These are phyloP conservation scores for Ips typographus DNA, from an alignment of 1,140 invertebrate genomes.

Conservation along the genomic window DNA sequence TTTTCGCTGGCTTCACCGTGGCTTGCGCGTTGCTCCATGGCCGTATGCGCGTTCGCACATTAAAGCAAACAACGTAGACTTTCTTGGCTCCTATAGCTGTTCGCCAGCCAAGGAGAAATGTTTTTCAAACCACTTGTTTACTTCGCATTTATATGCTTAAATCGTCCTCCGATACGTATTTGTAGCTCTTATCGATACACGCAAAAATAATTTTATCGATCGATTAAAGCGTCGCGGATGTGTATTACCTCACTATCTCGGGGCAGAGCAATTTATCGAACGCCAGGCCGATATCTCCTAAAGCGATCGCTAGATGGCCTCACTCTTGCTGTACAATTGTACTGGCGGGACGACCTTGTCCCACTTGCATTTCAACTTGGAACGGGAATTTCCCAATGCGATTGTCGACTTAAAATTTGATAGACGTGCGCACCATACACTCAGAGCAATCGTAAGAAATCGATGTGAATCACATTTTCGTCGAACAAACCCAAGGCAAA, in stretches of 20 bases:
- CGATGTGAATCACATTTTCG: no score
- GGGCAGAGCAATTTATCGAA: slow-evolving; percentile 16
- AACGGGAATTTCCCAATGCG: slow-evolving; percentile 24
- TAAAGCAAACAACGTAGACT: slow-evolving; percentile 46
- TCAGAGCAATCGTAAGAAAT: no score
- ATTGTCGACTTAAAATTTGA: background rate
- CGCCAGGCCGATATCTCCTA: slow-evolving; percentile 10
- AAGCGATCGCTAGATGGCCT: slow-evolving; percentile 30
- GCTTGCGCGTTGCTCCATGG: slow-evolving; percentile 29
- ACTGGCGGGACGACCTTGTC: slow-evolving; percentile 22
- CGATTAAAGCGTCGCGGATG: background rate
- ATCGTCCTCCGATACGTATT: background rate
- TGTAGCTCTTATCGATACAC: no score
- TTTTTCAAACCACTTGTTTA: slow-evolving; percentile 46
- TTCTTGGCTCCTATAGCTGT: slow-evolving; percentile 42
- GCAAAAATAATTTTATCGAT: background rate
- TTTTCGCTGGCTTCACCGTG: slow-evolving; percentile 35
- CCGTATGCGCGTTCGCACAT: slow-evolving; percentile 30
- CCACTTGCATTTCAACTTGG: slow-evolving; percentile 25
- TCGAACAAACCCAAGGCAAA: no score
- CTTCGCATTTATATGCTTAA: slow-evolving; percentile 19
- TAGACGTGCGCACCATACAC: background rate
- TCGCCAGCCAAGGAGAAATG: slow-evolving; percentile 29
- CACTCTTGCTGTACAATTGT: slow-evolving; percentile 20
- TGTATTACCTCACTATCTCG: slow-evolving; percentile 1